These are phyloP conservation scores for Drosophila biarmipes DNA, from an alignment of 1,140 invertebrate genomes.

Conservation along the genomic window DNA sequence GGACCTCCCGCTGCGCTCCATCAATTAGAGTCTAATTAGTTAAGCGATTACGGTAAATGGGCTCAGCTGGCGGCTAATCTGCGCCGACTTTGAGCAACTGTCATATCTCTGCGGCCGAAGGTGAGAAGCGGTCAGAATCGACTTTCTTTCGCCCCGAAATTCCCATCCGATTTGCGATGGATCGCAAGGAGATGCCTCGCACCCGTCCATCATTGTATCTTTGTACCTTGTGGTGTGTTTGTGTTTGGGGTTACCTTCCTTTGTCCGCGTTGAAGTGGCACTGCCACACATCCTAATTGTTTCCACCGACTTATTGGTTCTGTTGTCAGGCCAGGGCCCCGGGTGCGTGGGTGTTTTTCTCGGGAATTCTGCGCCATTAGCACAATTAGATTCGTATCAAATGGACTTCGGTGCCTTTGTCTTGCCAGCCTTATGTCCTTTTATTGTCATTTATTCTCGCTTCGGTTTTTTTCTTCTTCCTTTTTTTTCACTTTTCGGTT, in stretches of 20 bases:
- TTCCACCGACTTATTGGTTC: conserved; percentile 54
- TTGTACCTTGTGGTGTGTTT: conserved; percentile 37
- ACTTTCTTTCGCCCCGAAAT: conserved; percentile 23
- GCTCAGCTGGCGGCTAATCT: conserved; percentile 43
- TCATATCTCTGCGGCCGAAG: conserved; percentile 37
- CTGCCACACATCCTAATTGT: conserved; percentile 47
- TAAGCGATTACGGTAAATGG: conserved; percentile 40
- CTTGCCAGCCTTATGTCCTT: conserved; percentile 50
- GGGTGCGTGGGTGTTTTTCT: conserved; percentile 55
- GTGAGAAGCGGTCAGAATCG: conserved; percentile 41
- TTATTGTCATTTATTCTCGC: conserved; percentile 76
- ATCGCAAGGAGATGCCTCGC: conserved; percentile 15
- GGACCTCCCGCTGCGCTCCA: conserved; percentile 55
- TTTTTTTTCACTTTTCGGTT: conserved; percentile 54
- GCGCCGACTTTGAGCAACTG: conserved; percentile 36
- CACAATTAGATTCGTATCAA: conserved; percentile 84
- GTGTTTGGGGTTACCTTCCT: conserved; percentile 45
- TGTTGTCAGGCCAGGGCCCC: conserved; percentile 3
- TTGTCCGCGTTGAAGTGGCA: conserved; percentile 52
- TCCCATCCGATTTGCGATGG: conserved; percentile 14
- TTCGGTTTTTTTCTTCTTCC: conserved; percentile 36
- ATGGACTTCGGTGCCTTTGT: conserved; percentile 72
- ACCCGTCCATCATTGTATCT: conserved; percentile 5
- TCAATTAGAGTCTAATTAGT: conserved; percentile 72
- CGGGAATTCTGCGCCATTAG: conserved; percentile 77